Evolutionary conservation across 2,888 invertebrate species (phyloP), one percentile per base, ranked within the genome.

Genomic region (Epinotia bilunana): DNA sequence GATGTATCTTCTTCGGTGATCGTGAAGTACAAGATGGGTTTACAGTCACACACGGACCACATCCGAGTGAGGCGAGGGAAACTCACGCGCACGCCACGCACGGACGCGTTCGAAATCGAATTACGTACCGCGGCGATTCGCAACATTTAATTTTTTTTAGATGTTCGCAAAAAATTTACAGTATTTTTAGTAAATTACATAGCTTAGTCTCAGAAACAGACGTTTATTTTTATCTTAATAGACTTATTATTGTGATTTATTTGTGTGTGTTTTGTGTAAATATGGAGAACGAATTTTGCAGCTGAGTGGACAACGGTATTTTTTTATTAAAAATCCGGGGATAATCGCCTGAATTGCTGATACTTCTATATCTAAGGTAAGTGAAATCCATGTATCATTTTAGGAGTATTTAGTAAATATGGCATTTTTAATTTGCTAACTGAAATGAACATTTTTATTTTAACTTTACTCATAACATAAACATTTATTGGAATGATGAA

Each of bases 21-120:
- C 92, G 92, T 87, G 90, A 92, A 91, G 92, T 91, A 90, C 91
- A 90, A 92, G 93, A 93, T 93, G 92, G 91, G 91, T 91, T 89
- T 90, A 91, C 93, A 93, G 94, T 93, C 93, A 92, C 92, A 93
- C 89, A 91, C 93, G 91, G 90, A 89, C 94, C 92, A 87, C 90
- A 92, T 91, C 90, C 90, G 93, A 93, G 93, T 90, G 90, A 90
- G 90, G 90, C 90, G 89, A 90, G 91, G 84, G 83, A 90, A 91
- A 87, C 86, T 81, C 87, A 87, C 86, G 87, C 84, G 86, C 80
- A 88, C 91, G 93, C 92, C 84, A 87, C 91, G 92, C 92, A 89
- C 80, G 82, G 83, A 83, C 87, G 89, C 85, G 86, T 83, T 83
- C 83, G 79, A 80, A 77, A 83, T 83, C 83, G 79, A 80, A 77